Percentiles rank a stretch among this genome's conserved stretches.
Evolutionary conservation across 1,140 invertebrate genomes (phyloP).

Genomic region (Ceratina calcarata): DNA sequence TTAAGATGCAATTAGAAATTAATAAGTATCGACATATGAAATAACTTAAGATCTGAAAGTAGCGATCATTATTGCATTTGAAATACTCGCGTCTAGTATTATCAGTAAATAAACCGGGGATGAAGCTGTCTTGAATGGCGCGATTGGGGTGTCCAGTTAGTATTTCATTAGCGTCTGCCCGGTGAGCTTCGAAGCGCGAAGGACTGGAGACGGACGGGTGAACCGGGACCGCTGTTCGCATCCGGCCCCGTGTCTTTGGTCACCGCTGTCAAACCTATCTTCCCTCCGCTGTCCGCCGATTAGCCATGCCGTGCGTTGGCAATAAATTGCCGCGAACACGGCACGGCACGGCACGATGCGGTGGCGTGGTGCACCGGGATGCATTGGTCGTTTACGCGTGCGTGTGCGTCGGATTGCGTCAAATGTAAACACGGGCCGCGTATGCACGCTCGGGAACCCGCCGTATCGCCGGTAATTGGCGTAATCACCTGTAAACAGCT

Average conservation of each 20-base stretch:
- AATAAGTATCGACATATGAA: too few relatives aligned
- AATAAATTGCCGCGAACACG: slow-evolving; percentile 41
- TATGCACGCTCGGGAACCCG: slow-evolving; percentile 1
- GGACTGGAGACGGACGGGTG: slow-evolving; percentile 43
- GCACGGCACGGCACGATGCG: neutral
- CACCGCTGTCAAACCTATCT: slow-evolving; percentile 35
- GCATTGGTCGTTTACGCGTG: neutral
- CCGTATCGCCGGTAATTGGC: slow-evolving; percentile 61
- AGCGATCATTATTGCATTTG: too few relatives aligned
- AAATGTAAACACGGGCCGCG: slow-evolving; percentile 46
- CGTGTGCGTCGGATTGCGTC: slow-evolving; percentile 21
- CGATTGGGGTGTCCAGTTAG: slow-evolving; percentile 18
- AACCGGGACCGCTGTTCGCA: slow-evolving; percentile 36
- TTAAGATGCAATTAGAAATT: too few relatives aligned
- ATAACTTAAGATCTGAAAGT: too few relatives aligned
- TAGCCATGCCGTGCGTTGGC: slow-evolving; percentile 21
- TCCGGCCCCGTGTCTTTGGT: slow-evolving; percentile 31
- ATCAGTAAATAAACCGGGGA: neutral
- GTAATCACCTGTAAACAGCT: slow-evolving; percentile 58
- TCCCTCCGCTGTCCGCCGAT: slow-evolving; percentile 30
- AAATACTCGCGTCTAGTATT: too few relatives aligned
- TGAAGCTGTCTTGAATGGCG: slow-evolving; percentile 5
- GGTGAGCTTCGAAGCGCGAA: slow-evolving; percentile 43
- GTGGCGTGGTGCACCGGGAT: neutral
- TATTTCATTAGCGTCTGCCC: slow-evolving; percentile 33